Evolutionary conservation across 2,888 invertebrate genomes (phyloP).

Genomic region (Apodemia duryi): DNA sequence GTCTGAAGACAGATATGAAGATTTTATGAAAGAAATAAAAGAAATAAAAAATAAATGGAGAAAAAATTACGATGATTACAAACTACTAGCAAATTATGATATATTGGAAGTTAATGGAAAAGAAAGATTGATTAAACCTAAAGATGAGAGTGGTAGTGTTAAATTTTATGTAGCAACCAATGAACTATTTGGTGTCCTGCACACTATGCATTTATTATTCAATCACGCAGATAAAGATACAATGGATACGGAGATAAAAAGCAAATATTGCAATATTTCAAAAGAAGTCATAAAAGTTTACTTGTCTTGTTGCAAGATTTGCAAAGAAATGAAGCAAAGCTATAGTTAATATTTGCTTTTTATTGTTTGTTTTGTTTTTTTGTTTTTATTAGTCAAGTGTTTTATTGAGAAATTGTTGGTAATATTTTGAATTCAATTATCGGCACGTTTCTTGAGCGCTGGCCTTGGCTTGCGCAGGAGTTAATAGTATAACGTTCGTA

Average conservation of each 20-base stretch:
- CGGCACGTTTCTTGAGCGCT: too few species aligned
- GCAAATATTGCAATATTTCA: conserved; percentile 62
- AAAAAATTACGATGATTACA: conserved; percentile 56
- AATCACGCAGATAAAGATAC: conserved; percentile 49
- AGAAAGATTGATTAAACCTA: conserved; percentile 51
- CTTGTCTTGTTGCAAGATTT: conserved; percentile 50
- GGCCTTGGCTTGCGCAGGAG: too few species aligned
- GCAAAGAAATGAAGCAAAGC: conserved; percentile 33
- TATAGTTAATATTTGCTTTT: conserved; percentile 6
- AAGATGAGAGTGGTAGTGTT: conserved; percentile 38
- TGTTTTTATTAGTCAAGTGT: background rate
- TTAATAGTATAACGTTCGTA: too few species aligned
- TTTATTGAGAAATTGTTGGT: too few species aligned
- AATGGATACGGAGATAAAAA: conserved; percentile 53
- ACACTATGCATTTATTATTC: conserved; percentile 59
- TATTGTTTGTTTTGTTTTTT: background rate
- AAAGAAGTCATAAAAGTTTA: conserved; percentile 61
- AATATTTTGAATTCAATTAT: too few species aligned
- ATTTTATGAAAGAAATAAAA: conserved; percentile 53
- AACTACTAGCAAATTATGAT: conserved; percentile 56
- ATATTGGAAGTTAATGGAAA: conserved; percentile 43
- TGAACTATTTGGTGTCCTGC: conserved; percentile 56
- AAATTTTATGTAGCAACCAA: conserved; percentile 55
- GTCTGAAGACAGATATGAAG: conserved; percentile 43
- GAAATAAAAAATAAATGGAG: conserved; percentile 43